Evolutionary conservation across 2,797 vertebrate species (phyloP).

Genomic region (Ispidina picta): DNA sequence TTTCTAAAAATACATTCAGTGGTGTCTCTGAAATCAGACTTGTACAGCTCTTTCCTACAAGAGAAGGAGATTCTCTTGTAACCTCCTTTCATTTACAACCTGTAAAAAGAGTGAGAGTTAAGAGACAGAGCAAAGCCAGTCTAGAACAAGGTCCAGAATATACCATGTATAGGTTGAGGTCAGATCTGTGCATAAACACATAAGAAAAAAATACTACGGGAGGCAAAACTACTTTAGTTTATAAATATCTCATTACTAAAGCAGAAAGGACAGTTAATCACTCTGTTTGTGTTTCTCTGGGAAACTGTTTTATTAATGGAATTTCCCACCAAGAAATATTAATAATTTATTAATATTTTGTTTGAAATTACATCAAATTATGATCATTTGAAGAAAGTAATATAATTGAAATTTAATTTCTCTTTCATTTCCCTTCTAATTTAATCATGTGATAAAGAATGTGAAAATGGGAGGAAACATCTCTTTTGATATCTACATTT

Average conservation of each 20-base stretch:
- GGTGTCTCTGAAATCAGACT: background rate
- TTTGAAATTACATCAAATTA: slow-evolving; percentile 9
- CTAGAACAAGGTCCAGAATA: background rate
- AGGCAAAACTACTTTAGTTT: background rate
- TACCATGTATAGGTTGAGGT: background rate
- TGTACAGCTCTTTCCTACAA: rapidly evolving
- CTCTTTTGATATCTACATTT: background rate
- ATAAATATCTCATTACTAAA: background rate
- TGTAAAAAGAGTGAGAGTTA: background rate
- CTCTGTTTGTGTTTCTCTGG: background rate
- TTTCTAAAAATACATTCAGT: background rate
- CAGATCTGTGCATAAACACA: background rate
- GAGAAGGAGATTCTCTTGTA: background rate
- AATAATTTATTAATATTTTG: background rate
- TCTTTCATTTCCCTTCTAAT: background rate
- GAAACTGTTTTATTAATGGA: background rate
- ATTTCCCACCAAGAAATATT: background rate
- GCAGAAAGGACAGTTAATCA: background rate
- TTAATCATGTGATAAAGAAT: background rate
- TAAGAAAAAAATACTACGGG: background rate
- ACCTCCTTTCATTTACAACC: background rate
- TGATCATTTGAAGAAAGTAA: background rate
- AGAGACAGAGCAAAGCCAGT: background rate
- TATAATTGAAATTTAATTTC: background rate
- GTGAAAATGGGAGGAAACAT: background rate